A percentile compares a stretch with the other conserved stretches of the same genome.
These are phyloP conservation scores for Myotis daubentonii DNA, from an alignment of 2,797 vertebrate species.

Conservation along the genomic window DNA sequence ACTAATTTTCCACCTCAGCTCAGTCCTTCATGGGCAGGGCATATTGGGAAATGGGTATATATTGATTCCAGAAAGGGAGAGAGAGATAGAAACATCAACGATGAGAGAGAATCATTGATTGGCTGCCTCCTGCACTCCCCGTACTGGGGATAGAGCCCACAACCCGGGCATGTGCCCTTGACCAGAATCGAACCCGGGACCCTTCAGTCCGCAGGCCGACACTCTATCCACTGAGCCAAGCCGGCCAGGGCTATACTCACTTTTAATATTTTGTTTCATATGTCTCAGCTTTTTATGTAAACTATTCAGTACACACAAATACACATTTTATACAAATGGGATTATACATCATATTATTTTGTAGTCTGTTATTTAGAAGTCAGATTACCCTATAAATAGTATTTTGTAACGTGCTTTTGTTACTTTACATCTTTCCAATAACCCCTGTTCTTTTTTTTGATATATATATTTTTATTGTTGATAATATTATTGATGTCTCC, in stretches of 20 bases:
- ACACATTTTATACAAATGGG: neutral
- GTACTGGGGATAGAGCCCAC: neutral
- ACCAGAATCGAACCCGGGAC: too few species aligned
- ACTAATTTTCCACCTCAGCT: neutral
- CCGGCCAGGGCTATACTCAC: neutral
- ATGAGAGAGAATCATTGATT: too few species aligned
- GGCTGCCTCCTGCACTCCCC: too few species aligned
- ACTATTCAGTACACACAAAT: neutral
- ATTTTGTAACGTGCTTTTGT: neutral
- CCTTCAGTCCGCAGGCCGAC: too few species aligned
- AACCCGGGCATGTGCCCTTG: too few species aligned
- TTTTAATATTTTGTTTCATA: conserved; percentile 14
- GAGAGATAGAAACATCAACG: neutral
- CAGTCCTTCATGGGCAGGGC: neutral
- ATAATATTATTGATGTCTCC: too few species aligned
- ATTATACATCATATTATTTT: neutral
- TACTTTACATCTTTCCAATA: neutral
- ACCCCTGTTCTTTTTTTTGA: neutral
- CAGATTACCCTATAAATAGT: neutral
- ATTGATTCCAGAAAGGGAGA: neutral
- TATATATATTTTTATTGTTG: too few species aligned
- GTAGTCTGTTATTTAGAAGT: neutral
- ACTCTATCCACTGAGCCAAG: too few species aligned
- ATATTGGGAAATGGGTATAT: neutral
- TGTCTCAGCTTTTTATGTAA: neutral